Evolutionary conservation across 2,797 vertebrate species (phyloP).

Genomic region (Ciconia nigra): DNA sequence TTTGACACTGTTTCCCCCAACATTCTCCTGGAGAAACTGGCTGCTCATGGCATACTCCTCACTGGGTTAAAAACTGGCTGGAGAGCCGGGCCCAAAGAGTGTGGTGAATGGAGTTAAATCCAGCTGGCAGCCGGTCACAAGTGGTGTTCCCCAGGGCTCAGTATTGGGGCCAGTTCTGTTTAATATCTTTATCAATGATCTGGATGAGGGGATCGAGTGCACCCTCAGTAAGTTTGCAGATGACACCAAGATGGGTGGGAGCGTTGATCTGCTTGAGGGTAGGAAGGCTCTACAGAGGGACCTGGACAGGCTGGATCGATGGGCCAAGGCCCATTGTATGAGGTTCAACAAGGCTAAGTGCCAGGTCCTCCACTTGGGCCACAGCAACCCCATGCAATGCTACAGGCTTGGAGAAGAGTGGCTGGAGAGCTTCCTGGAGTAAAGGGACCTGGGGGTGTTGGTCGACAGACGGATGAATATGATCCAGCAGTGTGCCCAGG

Average conservation of each 20-base stretch:
- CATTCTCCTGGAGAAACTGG: background rate
- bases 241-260: fast-evolving
- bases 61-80: background rate
- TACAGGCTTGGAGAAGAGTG: background rate
- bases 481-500: background rate
- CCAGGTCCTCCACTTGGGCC: background rate
- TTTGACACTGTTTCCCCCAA: background rate
- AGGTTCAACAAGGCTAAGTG: background rate
- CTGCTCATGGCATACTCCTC: fast-evolving
- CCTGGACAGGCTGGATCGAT: background rate
- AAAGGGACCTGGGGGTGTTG: background rate
- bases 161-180: background rate
- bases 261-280: background rate
- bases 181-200: background rate
- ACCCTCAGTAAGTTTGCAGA: background rate
- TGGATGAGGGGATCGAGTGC: background rate
- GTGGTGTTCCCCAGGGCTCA: background rate
- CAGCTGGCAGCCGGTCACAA: fast-evolving
- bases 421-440: fast-evolving
- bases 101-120: background rate
- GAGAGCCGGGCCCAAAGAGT: fast-evolving
- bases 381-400: background rate
- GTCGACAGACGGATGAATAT: background rate
- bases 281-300: background rate
- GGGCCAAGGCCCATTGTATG: fast-evolving